Evolutionary conservation across 2,113 vertebrate species (phyloP), one percentile per base, ranked within the genome.

Genomic region (Phylloscopus trochilus): DNA sequence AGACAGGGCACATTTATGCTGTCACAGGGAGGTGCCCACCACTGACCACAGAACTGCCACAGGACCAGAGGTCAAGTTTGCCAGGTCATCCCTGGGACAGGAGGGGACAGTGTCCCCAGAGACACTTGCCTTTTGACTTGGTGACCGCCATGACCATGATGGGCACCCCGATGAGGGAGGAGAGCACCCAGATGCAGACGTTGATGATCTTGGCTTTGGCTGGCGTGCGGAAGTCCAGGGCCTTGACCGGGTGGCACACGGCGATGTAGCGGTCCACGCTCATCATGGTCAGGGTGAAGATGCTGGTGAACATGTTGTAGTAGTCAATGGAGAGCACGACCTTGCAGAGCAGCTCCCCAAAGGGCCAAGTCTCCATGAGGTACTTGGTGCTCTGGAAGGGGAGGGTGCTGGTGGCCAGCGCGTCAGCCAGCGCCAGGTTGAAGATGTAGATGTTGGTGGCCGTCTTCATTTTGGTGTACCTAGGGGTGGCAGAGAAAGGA

Each of bases 281-380:
- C 99, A 99, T 99, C 99, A 99, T 99, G 81, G 99, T 99, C 92
- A 99, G 98, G 0, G 99, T 99, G 96, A 99, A 99, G 98, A 99
- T 99, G 95, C 99, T 99, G 91, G 99, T 99, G 97, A 99, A 99
- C 99, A 99, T 99, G 91, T 99, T 99, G 98, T 99, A 99, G 98
- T 99, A 99, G 97, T 99, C 99, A 3, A 99, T 99, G 96, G 98
- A 99, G 15, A 99, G 98, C 83, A 99, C 98, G 0, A 97, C 93
- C 94, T 99, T 99, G 95, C 99, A 99, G 95, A 99, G 94, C 60
- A 98, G 96, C 91, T 99, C 97, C 19, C 99, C 99, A 0, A 99
- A 99, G 7, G 99, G 99, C 99, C 99, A 99, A 0, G 99, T 99
- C 88, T 97, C 97, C 99, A 99, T 99, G 95, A 99, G 97, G 96